Evolutionary conservation across 2,888 invertebrate genomes (phyloP), one percentile per base, ranked within the genome.

Genomic region (Charanyca ferruginea): DNA sequence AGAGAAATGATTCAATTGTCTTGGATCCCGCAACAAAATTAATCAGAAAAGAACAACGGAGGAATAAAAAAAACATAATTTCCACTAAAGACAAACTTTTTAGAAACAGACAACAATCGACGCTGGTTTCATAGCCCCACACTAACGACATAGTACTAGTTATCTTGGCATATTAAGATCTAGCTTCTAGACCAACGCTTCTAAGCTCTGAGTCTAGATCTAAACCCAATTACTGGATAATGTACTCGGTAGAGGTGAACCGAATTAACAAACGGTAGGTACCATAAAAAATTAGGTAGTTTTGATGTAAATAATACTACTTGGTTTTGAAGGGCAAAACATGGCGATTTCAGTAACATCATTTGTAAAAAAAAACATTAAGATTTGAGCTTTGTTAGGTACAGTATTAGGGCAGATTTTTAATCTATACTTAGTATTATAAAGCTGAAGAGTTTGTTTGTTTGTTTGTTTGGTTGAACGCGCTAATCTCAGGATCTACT

Each of bases 201-300:
- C 49, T 70, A 20, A 62, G 44, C 59, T 45, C 49, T 60, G 42
- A 53, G 53, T 53, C 65, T 77, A 68, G 52, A 77, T 70, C 66
- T 66, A 55, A 70, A 65, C 66, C 54, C 49, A 64, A 79, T 79
- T 77, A 81, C 66, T 25, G 48, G 32, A 65, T 80, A 68, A 79
- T 59, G 70, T 65, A 38, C 28, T 57, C 58, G 63, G 63, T 69
- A 66, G 42, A 52, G 32, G 41, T 53, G 42, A 42, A 42, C 42
- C 32, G 20, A 57, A 59, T 52, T 62, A 53, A 58, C 53, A 25
- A 51, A 35, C 20, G 16, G 41, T 23, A n/a, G n/a, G n/a, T 22
- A 52, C 59, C 47, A 54, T 53, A n/a, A 59, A 68, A 57, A 25
- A 42, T n/a, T 9, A 13, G 38, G 48, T 62, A 38, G 6, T 51